Evolutionary conservation across 2,113 vertebrate genomes (phyloP).

Genomic region (Microcebus griseorufus): DNA sequence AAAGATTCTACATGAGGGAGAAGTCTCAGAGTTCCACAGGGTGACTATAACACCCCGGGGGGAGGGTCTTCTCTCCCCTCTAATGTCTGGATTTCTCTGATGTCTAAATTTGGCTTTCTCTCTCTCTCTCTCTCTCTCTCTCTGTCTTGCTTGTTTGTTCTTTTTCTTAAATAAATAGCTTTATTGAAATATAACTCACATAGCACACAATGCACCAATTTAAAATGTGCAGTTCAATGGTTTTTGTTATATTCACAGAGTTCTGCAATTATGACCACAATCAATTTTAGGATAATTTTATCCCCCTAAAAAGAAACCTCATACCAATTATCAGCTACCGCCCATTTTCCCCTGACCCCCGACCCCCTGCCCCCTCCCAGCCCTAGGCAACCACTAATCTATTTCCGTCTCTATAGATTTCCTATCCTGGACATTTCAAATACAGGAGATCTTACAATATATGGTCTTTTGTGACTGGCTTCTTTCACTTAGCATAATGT

Average conservation of each 20-base stretch:
- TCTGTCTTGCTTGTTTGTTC: not conserved
- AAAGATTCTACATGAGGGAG: not conserved
- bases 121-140: not conserved
- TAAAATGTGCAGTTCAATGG: not conserved
- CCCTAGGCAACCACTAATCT: no score
- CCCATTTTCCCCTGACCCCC: no score
- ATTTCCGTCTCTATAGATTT: no score
- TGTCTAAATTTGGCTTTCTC: not conserved
- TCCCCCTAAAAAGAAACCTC: not conserved
- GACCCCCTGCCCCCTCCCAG: no score
- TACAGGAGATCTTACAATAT: no score
- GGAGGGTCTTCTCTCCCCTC: not conserved
- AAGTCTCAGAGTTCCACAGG: not conserved
- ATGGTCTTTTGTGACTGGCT: no score
- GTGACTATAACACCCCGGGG: accelerated
- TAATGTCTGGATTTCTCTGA: not conserved
- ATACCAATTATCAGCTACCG: not conserved
- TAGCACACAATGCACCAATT: not conserved
- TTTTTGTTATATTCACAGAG: not conserved
- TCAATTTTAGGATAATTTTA: not conserved
- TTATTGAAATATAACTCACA: not conserved
- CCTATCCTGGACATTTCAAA: no score
- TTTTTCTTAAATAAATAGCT: not conserved
- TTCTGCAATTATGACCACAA: not conserved
- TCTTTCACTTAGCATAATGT: no score